A percentile compares a stretch with the other conserved stretches of the same genome.
These are phyloP conservation scores for Scatophagus argus DNA, from an alignment of 2,113 vertebrate species.

Conservation along the genomic window DNA sequence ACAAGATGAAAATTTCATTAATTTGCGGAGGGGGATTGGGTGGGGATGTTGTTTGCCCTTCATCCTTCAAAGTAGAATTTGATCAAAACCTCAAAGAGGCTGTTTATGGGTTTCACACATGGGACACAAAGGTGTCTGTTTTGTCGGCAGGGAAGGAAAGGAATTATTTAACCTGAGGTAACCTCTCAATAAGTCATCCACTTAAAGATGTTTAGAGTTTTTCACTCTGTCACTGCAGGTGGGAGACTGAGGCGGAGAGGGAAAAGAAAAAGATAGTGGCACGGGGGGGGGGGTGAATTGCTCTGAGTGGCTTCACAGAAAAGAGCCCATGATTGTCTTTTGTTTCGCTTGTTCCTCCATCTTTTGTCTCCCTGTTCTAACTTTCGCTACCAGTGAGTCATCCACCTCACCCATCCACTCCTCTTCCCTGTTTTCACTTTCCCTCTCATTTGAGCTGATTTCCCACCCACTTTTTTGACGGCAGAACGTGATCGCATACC, in stretches of 20 bases:
- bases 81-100: slow-evolving; percentile 54
- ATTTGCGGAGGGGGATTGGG: slow-evolving; percentile 37
- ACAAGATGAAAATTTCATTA: slow-evolving; percentile 41
- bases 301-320: slow-evolving; percentile 14
- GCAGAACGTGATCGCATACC: slow-evolving; percentile 49
- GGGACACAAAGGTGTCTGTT: slow-evolving; percentile 15
- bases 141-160: slow-evolving; percentile 1
- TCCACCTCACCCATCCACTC: slow-evolving; percentile 20
- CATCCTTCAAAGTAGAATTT: slow-evolving; percentile 63
- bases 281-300: slow-evolving; percentile 13
- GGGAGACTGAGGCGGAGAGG: background rate
- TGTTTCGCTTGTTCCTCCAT: slow-evolving; percentile 35
- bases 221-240: slow-evolving; percentile 12
- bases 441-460: slow-evolving; percentile 63
- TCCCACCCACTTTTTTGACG: slow-evolving; percentile 64
- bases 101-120: slow-evolving; percentile 15
- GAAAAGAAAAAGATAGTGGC: background rate
- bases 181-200: slow-evolving; percentile 37
- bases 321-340: slow-evolving; percentile 38
- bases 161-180: slow-evolving; percentile 35
- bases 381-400: slow-evolving; percentile 66
- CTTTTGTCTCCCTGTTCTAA: slow-evolving; percentile 38
- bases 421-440: slow-evolving; percentile 8
- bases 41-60: slow-evolving; percentile 38
- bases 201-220: slow-evolving; percentile 32